These are phyloP conservation scores for Lepas anatifera DNA, from an alignment of 2,888 invertebrate genomes.

Conservation along the genomic window DNA sequence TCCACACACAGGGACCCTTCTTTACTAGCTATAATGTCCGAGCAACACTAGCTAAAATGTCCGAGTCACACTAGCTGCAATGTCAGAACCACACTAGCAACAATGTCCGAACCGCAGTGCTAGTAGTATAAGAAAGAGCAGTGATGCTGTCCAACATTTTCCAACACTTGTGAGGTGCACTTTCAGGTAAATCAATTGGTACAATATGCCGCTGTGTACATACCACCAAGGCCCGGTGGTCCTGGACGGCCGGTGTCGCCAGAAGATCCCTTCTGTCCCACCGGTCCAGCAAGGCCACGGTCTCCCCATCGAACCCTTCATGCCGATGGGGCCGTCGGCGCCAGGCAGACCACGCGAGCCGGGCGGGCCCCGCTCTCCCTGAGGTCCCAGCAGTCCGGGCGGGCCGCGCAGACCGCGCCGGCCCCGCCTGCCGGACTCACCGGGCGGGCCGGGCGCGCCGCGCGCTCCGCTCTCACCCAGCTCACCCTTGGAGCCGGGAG, in stretches of 20 bases:
- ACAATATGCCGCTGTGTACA: too few relatives aligned
- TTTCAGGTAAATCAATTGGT: too few relatives aligned
- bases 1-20: too few relatives aligned
- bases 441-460: conserved; percentile 58
- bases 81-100: too few relatives aligned
- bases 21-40: too few relatives aligned
- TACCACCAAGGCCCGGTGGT: conserved; percentile 36
- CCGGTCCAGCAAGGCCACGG: conserved; percentile 42
- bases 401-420: conserved; percentile 46
- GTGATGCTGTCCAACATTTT: too few relatives aligned
- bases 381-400: conserved; percentile 39
- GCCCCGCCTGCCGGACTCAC: conserved; percentile 68
- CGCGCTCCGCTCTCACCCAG: conserved; percentile 56
- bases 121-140: too few relatives aligned
- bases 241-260: conserved; percentile 51
- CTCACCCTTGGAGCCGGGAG: conserved; percentile 62
- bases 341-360: conserved; percentile 59
- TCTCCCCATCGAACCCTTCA: conserved; percentile 62
- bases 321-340: conserved; percentile 58
- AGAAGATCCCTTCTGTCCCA: conserved; percentile 30
- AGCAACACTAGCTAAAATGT: too few relatives aligned
- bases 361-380: conserved; percentile 49
- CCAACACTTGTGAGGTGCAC: too few relatives aligned
- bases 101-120: too few relatives aligned
- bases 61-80: too few relatives aligned